Evolutionary conservation across 2,113 vertebrate genomes (phyloP), one percentile per base, ranked within the genome.

Genomic region (Misgurnus anguillicaudatus): DNA sequence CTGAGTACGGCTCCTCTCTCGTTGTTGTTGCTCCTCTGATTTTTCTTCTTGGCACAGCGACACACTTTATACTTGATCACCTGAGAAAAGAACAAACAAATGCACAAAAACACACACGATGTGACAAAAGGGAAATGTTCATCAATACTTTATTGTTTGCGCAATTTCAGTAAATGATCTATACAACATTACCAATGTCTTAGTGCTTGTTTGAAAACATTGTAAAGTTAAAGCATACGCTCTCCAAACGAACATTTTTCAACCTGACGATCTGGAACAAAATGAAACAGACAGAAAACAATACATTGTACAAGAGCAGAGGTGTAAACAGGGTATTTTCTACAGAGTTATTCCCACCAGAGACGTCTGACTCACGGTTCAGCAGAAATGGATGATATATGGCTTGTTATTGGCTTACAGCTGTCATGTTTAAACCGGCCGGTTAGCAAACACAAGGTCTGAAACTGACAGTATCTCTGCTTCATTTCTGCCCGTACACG

Each of bases 11-110:
- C 94, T 66, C 97, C 97, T 76, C 96, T 94, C 91, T 99, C 96
- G 0, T 94, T 95, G 90, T 95, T 99, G 93, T 91, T 97, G 82
- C 94, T 96, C 83, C 95, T 92, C 88, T 98, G 97, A 89, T 95
- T 94, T 88, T 92, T 96, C 90, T 96, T 97, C 90, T 93, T 95
- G 87, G 93, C 92, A 69, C 96, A 89, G 65, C 94, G 92, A 89
- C 96, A 98, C 86, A 99, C 85, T 84, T 95, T 96, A 90, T 94
- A 95, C 89, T 97, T 99, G 84, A 99, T 94, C 84, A 99, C 95
- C 97, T 98, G 90, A 14, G 6, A 81, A 88, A 0, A 78, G 38
- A 63, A 0, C 53, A 79, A 74, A 31, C 17, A 82, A 48, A 84
- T 6, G 3, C 13, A 5, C 1, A 9, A 9, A 61, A 14, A 17